phyloP scores from a whole-genome alignment of 2,797 vertebrate species.

The Smutsia temminckii region DNA sequence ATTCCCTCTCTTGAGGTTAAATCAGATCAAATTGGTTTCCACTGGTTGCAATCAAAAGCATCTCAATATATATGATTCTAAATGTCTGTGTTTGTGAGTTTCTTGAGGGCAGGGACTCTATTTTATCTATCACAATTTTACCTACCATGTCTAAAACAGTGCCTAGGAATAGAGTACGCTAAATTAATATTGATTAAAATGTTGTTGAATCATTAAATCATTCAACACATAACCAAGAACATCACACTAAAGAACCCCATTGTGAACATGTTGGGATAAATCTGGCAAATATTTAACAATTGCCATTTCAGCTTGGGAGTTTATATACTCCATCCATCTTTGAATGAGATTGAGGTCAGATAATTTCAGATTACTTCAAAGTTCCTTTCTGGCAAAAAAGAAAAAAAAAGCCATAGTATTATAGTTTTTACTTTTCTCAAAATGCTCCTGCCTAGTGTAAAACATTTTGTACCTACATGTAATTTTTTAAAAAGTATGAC shows the following conservation, averaged over 20 bases:
- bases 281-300: constrained; percentile 24
- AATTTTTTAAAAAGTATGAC: neutral
- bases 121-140: neutral
- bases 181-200: constrained; percentile 7
- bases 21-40: neutral
- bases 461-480: neutral
- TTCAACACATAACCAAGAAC: neutral
- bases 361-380: constrained; percentile 14
- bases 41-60: neutral
- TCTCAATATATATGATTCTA: neutral
- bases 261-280: neutral
- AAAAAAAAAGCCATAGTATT: neutral
- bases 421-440: neutral
- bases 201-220: neutral
- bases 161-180: neutral
- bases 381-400: neutral
- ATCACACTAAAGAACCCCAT: neutral
- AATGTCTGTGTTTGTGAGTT: neutral
- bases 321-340: neutral
- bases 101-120: neutral
- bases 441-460: neutral
- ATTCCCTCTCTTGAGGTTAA: neutral
- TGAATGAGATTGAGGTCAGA: neutral
- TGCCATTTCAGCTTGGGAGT: neutral
- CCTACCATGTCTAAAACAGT: neutral